Conservation (phyloP, 2,113 vertebrate species). For the Bungarus multicinctus region DNA sequence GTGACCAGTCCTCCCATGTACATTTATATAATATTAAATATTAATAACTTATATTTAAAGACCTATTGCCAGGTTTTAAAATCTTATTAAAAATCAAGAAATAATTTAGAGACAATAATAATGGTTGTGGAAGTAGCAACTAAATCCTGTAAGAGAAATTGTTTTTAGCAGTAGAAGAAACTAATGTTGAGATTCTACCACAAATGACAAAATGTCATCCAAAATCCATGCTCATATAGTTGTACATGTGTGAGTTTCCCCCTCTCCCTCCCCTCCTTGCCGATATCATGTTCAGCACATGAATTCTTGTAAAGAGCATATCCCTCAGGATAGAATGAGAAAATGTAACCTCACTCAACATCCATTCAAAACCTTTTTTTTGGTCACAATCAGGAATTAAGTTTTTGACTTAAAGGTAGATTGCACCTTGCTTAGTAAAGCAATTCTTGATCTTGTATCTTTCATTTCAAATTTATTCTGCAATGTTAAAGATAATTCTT, state of each 20-base stretch:
- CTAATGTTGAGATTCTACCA: not conserved
- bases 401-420: not conserved
- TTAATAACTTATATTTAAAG: not conserved
- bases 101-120: not conserved
- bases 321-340: not conserved
- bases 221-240: not conserved
- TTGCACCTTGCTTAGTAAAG: not conserved
- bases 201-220: not conserved
- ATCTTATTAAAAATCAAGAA: not conserved
- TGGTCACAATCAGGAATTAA: not conserved
- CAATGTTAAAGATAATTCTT: constrained; percentile 6
- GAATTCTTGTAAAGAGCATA: not conserved
- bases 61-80: not conserved
- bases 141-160: not conserved
- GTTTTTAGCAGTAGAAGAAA: not conserved
- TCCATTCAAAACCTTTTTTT: not conserved
- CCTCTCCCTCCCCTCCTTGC: not conserved
- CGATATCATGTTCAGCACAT: not conserved
- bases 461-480: not conserved
- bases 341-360: not conserved
- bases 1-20: not conserved
- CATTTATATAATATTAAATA: not conserved
- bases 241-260: not conserved
- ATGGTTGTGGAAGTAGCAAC: not conserved
- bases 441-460: not conserved